phyloP scores from a whole-genome alignment of 2,113 vertebrate genomes.

The Pantherophis guttatus region DNA sequence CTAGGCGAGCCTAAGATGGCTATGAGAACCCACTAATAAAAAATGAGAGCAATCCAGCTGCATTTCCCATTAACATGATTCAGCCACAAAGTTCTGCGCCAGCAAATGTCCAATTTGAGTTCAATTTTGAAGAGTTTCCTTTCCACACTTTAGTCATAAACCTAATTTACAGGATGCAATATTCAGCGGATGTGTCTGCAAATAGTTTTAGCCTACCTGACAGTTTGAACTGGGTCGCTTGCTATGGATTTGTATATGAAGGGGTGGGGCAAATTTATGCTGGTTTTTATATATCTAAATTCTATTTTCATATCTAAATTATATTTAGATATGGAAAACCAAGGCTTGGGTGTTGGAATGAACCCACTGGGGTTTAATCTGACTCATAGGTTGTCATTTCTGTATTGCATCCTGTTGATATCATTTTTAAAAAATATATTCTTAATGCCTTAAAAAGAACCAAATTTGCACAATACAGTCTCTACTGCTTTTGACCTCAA shows the following conservation, averaged over 20 bases:
- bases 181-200: not conserved
- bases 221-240: not conserved
- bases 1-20: not conserved
- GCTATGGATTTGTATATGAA: not conserved
- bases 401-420: not conserved
- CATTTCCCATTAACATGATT: not conserved
- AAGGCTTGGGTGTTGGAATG: not conserved
- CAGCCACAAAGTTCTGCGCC: not conserved
- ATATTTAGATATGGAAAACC: slow-evolving; percentile 10
- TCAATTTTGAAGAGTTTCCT: not conserved
- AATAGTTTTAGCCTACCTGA: not conserved
- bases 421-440: not conserved
- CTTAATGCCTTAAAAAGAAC: not conserved
- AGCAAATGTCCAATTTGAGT: not conserved
- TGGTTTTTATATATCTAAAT: too few species aligned
- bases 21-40: not conserved
- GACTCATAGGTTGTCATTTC: not conserved
- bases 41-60: too few species aligned
- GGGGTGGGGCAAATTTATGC: not conserved
- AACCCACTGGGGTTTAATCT: not conserved
- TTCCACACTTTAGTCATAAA: slow-evolving; percentile 18
- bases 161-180: not conserved
- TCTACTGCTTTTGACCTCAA: not conserved
- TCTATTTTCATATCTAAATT: not conserved
- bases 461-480: not conserved